Base-by-base conservation (phyloP, 1,140 invertebrate species). In the Micrasema minimum region DNA sequence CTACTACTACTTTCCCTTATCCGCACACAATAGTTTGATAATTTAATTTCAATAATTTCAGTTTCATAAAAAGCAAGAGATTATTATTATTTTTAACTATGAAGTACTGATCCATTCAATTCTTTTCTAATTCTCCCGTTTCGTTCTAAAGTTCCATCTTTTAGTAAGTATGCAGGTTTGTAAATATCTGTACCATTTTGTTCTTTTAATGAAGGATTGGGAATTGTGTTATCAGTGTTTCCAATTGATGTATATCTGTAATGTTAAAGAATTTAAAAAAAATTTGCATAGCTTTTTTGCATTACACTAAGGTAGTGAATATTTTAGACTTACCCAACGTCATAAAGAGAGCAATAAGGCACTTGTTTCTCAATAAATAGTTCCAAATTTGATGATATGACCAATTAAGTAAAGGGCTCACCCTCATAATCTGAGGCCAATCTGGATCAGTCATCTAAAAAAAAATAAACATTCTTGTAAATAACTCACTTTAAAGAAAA, bases 351-450 rank as follows among this genome's bases (percentile, higher is more conserved):
- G 80, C 96, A 98, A 78, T 97, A 98, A 46, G 95, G 91, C 50
- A 98, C 87, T 71, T 90, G 84, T 46, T 93, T 85, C 14, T 87
- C 79, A 10, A 92, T 80, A 98, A 85, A 78, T 96, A 98, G 66
- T 87, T 87, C 96, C 97, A 99, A 55, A 99, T 88, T 77, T 97
- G 89, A 45, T 86, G 86, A 79, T 97, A 98, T 7, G 86, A 88
- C 96, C 96, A 99, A 75, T 97, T 88, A 5, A 98, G 83, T 22
- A 99, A 83, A 0, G 96, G 96, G 81, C 89, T 94, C 7, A 98
- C 88, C 22, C 96, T 85, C 86, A 97, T 91, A 65, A 97, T 84
- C 77, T 89, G 84, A 3, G 96, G 96, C 96, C 96, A 99, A 51
- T 85, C 90, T 1, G 85, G 69, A 84, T 98, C 96, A 11, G 96